Base-by-base conservation (phyloP, 2,888 invertebrate genomes). In the Phaedon cochleariae region DNA sequence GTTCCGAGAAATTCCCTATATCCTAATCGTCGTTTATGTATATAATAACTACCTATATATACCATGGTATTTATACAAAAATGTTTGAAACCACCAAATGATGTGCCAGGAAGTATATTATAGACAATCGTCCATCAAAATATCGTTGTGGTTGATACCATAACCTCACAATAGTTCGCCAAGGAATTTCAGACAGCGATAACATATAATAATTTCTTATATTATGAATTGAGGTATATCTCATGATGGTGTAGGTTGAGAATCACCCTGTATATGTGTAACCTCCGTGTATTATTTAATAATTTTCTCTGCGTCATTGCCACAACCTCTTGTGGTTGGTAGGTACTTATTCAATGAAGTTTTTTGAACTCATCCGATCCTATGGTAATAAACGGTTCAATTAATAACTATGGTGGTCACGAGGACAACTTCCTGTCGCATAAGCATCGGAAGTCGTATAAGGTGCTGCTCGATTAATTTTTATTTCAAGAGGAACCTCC, bases 361-460 rank as follows among this genome's bases (percentile, higher is more conserved):
- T 70, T 68, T 70, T 70, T 70, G 68, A 68, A 70, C 69, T 64
- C 64, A 51, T 45, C 45, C 53, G 59, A 41, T 45, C 31, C 53
- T 51, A 41, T 51, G 54, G 55, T 62, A 70, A 59, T 60, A 64
- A 70, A 68, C 70, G 64, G 68, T 70, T 68, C 59, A 64, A 48
- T 54, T 57, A 62, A 60, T 70, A 53, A 65, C 48, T 58, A 68
- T 70, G 51, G 62, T 54, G 55, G 64, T 70, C 68, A 66, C 70
- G 70, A 58, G 45, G 54, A 26, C 59, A 52, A 60, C 54, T 64
- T 65, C 66, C 65, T 66, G 62, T 61, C 60, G 57, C 65, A 65
- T 69, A 62, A 49, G 54, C 59, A 68, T 64, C 62, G 65, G 63
- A 67, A 65, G 63, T 65, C 65, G 48, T 67, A n/a, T n/a, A 68